Base-by-base conservation (phyloP, 2,113 vertebrate genomes). In the Lathamus discolor region DNA sequence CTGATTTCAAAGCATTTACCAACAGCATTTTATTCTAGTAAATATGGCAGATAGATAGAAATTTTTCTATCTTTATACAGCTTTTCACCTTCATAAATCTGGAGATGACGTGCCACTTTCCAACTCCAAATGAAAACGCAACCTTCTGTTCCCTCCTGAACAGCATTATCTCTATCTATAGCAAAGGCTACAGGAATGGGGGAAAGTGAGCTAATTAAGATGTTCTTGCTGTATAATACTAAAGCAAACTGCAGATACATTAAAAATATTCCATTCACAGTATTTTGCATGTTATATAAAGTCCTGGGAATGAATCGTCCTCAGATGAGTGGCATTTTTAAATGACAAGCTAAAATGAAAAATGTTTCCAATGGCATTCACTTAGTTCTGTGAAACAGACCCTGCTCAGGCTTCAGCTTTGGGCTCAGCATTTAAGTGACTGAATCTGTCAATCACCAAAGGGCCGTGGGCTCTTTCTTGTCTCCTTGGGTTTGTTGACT, bases 401-500 rank as follows among this genome's bases (percentile, higher is more conserved):
- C 63, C 57, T 48, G 41, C 52, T 86, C 73, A 52, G 88, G 62
- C 77, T 82, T 78, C 83, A 59, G 94, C 96, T 97, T 68, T 92
- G 73, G 94, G 96, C 88, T 96, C 88, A 69, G 20, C 11, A 10
- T 88, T 92, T 76, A 84, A 74, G 88, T 88, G 77, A 92, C 91
- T 86, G 86, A 94, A 72, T 84, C 70, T 44, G 88, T 77, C 88
- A 68, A 39, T 95, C 92, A 94, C 13, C 91, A 78, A 75, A 96
- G 86, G 70, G 86, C 95, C 31, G 4, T 62, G 81, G 91, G 95
- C 93, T 92, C 93, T 94, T 77, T 93, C 90, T 92, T 97, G 74
- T 97, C 96, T 96, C 54, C 72, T 90, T 81, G 79, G 59, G 88
- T 97, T 94, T 97, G 90, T 88, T 4, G 33, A 79, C 55, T 86